These are phyloP conservation scores for Sebastes baramenuke DNA, from an alignment of 2,797 vertebrate genomes.

Conservation along the genomic window DNA sequence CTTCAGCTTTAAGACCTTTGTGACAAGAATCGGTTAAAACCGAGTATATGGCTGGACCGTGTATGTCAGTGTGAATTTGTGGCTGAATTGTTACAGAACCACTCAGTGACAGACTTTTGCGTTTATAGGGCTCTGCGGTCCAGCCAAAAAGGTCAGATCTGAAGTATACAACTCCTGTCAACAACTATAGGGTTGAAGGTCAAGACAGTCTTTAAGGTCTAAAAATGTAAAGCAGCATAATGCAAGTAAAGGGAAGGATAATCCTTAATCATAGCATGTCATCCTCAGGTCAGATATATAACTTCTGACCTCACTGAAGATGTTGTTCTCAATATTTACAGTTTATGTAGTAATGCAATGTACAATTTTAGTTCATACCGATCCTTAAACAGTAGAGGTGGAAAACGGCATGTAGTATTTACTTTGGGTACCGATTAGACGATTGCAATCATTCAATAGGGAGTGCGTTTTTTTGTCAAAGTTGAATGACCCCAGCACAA, in stretches of 20 bases:
- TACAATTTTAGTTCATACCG: not conserved
- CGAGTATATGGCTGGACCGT: too few relatives aligned
- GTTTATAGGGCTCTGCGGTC: too few relatives aligned
- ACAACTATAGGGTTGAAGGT: not conserved
- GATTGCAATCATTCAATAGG: not conserved
- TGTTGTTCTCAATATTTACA: not conserved
- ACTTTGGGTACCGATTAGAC: not conserved
- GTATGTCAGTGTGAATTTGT: too few relatives aligned
- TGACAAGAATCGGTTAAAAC: too few relatives aligned
- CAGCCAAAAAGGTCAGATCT: not conserved
- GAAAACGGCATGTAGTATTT: not conserved
- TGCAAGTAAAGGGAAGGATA: slow-evolving; percentile 5
- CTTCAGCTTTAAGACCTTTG: too few relatives aligned
- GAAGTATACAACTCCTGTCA: not conserved
- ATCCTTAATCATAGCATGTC: slow-evolving; percentile 29
- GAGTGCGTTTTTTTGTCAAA: too few relatives aligned
- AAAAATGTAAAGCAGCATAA: slow-evolving; percentile 14
- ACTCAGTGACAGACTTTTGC: too few relatives aligned
- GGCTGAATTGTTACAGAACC: too few relatives aligned
- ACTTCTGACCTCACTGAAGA: not conserved
- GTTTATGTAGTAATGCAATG: not conserved
- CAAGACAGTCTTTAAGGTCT: not conserved
- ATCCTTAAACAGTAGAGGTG: not conserved
- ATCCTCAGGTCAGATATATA: slow-evolving; percentile 24
- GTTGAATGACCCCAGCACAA: too few relatives aligned